Conservation (phyloP, 2,888 invertebrate genomes). For the Drosophila fungiperda region DNA sequence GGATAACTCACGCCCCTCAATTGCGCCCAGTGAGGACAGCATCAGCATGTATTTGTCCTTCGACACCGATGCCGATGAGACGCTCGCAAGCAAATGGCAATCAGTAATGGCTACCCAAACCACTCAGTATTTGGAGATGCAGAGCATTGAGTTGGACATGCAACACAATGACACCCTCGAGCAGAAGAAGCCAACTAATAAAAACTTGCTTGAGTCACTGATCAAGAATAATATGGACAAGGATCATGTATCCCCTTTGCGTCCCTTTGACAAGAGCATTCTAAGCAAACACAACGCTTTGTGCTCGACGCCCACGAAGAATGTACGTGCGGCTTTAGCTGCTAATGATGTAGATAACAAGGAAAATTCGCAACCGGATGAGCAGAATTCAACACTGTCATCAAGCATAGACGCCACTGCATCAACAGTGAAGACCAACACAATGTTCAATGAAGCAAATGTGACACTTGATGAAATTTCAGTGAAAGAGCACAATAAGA, state of each 20-base stretch:
- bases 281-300: constrained; percentile 75
- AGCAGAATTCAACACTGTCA: constrained; percentile 56
- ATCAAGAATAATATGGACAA: constrained; percentile 27
- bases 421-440: constrained; percentile 66
- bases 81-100: constrained; percentile 73
- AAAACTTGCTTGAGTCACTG: constrained; percentile 29
- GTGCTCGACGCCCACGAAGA: constrained; percentile 80
- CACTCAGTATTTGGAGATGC: constrained; percentile 46
- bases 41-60: constrained; percentile 80
- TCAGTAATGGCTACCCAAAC: constrained; percentile 54
- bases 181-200: constrained; percentile 35
- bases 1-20: constrained; percentile 64
- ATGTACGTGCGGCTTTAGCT: constrained; percentile 3
- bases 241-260: constrained; percentile 60
- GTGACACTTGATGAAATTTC: constrained; percentile 53
- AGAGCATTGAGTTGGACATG: constrained; percentile 39
- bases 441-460: constrained; percentile 39
- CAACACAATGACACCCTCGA: constrained; percentile 66
- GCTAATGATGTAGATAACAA: constrained; percentile 55
- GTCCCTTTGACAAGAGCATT: constrained; percentile 73
- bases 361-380: constrained; percentile 71
- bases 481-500: constrained; percentile 40
- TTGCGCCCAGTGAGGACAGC: constrained; percentile 61
- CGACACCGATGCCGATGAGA: constrained; percentile 71
- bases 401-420: constrained; percentile 62